Conservation (phyloP, 2,113 vertebrate species). For the Pterocles gutturalis region DNA sequence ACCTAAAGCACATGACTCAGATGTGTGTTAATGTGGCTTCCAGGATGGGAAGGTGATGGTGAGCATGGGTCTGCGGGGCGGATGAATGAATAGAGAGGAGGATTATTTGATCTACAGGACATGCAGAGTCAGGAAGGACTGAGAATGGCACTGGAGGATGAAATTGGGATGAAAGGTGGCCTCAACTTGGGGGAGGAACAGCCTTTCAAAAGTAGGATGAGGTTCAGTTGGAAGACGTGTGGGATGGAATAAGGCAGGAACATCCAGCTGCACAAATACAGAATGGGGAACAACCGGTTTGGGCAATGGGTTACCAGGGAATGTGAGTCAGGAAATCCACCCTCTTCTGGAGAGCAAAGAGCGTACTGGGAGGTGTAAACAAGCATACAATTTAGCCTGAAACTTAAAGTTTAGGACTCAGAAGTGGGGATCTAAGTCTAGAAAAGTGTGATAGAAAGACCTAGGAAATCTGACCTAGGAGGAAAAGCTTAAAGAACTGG, state of each 20-base stretch:
- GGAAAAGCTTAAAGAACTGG: neutral
- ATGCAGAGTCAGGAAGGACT: neutral
- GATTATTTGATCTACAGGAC: neutral
- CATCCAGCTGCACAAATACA: neutral
- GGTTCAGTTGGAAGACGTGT: rapidly evolving
- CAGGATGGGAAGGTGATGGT: neutral
- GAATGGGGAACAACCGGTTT: conserved; percentile 41
- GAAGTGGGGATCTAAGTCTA: neutral
- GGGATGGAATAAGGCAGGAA: neutral
- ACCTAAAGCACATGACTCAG: neutral
- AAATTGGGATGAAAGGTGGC: neutral
- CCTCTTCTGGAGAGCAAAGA: neutral
- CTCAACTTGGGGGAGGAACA: neutral
- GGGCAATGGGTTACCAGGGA: conserved; percentile 5
- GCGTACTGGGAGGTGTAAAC: neutral
- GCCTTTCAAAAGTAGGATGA: neutral
- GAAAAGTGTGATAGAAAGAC: neutral
- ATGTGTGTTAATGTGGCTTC: neutral
- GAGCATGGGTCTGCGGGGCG: neutral
- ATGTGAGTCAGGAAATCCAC: conserved; percentile 49
- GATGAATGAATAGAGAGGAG: neutral
- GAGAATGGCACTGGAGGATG: neutral
- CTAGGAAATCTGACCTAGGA: neutral
- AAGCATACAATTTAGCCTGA: neutral
- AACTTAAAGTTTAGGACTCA: neutral